Conservation (phyloP, 2,113 vertebrate species). For the Myotis davidii region DNA sequence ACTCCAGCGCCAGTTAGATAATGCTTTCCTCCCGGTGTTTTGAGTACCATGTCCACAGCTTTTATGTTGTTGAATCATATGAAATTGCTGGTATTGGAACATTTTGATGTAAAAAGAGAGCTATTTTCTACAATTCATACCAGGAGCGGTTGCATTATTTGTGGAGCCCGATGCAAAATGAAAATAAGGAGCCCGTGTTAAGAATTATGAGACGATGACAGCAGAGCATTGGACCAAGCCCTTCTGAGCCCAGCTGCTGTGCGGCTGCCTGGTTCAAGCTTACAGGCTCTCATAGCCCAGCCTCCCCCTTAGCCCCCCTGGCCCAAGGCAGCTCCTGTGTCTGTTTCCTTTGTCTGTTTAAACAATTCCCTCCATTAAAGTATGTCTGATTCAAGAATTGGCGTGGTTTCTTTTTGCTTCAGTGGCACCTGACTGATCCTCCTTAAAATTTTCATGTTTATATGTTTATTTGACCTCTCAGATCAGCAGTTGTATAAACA, state of each 20-base stretch:
- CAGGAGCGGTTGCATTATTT: neutral
- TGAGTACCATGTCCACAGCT: neutral
- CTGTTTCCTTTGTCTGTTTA: neutral
- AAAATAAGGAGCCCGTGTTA: neutral
- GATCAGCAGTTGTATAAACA: neutral
- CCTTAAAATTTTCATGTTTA: neutral
- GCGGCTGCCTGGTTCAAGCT: neutral
- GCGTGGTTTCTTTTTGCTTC: neutral
- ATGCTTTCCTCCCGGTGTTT: neutral
- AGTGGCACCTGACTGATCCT: neutral
- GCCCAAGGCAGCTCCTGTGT: neutral
- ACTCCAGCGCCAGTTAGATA: neutral
- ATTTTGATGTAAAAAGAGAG: neutral
- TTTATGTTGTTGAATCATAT: neutral
- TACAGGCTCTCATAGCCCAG: no score
- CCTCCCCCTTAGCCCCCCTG: no score
- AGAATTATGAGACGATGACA: neutral
- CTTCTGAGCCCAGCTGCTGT: neutral
- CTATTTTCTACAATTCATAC: neutral
- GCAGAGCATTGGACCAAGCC: neutral
- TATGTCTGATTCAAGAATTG: neutral
- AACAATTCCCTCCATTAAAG: neutral
- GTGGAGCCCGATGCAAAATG: neutral
- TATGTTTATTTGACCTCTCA: neutral
- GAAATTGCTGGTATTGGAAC: neutral